A percentile compares a stretch with the other conserved stretches of the same genome.
Conservation (phyloP, 2,113 vertebrate genomes). For the Pristiophorus japonicus region DNA sequence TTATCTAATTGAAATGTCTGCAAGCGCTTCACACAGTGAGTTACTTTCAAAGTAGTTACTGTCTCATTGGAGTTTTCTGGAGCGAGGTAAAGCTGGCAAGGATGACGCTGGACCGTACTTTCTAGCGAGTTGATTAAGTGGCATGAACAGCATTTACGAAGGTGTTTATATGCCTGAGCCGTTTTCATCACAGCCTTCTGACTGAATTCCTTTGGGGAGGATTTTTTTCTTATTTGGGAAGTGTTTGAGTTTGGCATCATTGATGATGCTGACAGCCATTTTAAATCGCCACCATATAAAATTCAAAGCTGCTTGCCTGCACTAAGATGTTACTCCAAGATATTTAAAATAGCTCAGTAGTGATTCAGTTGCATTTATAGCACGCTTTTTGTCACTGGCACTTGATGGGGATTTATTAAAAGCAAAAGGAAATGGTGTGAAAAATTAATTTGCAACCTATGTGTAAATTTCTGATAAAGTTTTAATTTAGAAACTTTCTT, state of each 20-base stretch:
- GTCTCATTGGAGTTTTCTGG: neutral
- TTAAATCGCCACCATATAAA: neutral
- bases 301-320: neutral
- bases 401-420: neutral
- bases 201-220: neutral
- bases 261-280: neutral
- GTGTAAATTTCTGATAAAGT: neutral
- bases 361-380: neutral
- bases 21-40: neutral
- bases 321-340: neutral
- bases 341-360: neutral
- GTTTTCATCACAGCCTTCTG: neutral
- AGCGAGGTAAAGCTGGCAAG: neutral
- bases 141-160: neutral
- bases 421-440: neutral
- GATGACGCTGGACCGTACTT: neutral
- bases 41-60: neutral
- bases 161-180: neutral
- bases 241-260: neutral
- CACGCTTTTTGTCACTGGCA: neutral
- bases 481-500: conserved; percentile 8
- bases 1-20: neutral
- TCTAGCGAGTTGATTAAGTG: neutral
- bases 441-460: neutral
- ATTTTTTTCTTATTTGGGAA: neutral